phyloP scores from a whole-genome alignment of 2,888 invertebrate genomes.

The Amiota communis region DNA sequence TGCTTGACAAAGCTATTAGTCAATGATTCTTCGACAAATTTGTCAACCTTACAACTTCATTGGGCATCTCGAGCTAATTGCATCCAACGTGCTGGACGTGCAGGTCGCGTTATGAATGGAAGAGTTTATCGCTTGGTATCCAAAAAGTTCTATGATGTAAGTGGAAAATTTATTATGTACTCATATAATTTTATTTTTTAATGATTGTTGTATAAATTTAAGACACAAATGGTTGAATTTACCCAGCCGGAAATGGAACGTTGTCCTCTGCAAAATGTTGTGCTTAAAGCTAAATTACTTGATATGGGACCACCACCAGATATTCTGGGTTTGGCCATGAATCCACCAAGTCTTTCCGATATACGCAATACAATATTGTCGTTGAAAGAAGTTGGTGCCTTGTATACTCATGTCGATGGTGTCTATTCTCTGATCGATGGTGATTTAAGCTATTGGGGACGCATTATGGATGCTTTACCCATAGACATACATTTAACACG shows the following conservation, averaged over 20 bases:
- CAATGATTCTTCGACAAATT: slow-evolving; percentile 83
- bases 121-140: slow-evolving; percentile 88
- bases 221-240: slow-evolving; percentile 76
- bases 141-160: slow-evolving; percentile 78
- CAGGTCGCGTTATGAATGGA: slow-evolving; percentile 89
- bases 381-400: slow-evolving; percentile 89
- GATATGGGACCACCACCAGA: slow-evolving; percentile 86
- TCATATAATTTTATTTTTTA: background rate
- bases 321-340: slow-evolving; percentile 87
- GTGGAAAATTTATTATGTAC: slow-evolving; percentile 31
- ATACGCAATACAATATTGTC: slow-evolving; percentile 87
- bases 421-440: slow-evolving; percentile 81
- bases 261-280: slow-evolving; percentile 85
- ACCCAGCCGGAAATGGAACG: slow-evolving; percentile 84
- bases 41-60: slow-evolving; percentile 78
- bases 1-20: slow-evolving; percentile 90
- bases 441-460: slow-evolving; percentile 89
- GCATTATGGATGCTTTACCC: slow-evolving; percentile 87
- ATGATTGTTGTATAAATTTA: slow-evolving; percentile 35
- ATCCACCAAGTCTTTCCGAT: slow-evolving; percentile 88
- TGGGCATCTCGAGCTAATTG: slow-evolving; percentile 95
- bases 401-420: slow-evolving; percentile 78
- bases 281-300: slow-evolving; percentile 86
- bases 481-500: slow-evolving; percentile 87
- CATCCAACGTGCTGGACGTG: slow-evolving; percentile 90